Percentiles rank a stretch among this genome's conserved stretches.
These are phyloP conservation scores for Pseudorectes ferrugineus DNA, from an alignment of 2,113 vertebrate genomes.

Conservation along the genomic window DNA sequence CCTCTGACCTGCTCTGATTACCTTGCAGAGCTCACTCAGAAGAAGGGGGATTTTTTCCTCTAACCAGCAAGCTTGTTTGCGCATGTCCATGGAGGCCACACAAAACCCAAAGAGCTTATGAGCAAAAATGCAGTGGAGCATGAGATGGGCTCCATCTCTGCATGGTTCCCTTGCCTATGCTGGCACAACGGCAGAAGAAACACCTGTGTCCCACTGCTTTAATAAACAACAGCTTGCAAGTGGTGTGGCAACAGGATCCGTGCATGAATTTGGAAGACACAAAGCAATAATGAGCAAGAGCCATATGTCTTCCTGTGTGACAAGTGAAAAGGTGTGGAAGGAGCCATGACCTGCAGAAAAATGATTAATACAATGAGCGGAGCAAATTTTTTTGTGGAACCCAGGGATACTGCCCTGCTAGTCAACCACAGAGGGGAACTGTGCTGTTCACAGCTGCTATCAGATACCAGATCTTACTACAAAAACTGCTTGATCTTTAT, in stretches of 20 bases:
- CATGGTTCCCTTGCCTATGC: background rate
- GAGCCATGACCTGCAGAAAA: background rate
- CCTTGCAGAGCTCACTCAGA: background rate
- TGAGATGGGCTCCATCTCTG: background rate
- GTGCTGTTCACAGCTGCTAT: background rate
- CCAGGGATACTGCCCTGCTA: background rate
- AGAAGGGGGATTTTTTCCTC: background rate
- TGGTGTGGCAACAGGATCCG: background rate
- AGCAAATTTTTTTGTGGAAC: background rate
- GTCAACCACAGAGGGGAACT: background rate
- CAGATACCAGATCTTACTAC: background rate
- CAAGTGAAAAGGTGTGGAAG: constrained; percentile 6
- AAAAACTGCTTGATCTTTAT: background rate
- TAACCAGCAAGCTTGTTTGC: background rate
- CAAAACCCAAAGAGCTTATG: background rate
- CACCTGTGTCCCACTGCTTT: constrained; percentile 3
- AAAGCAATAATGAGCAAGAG: constrained; percentile 7
- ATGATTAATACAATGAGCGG: background rate
- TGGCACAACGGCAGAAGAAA: background rate
- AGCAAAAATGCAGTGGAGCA: background rate
- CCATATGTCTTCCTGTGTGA: constrained; percentile 20
- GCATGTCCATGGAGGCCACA: background rate
- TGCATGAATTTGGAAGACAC: background rate
- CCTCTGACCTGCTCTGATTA: background rate
- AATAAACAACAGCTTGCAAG: constrained; percentile 39